Percentiles rank a stretch among this genome's conserved stretches.
These are phyloP conservation scores for Psylliodes chrysocephalus DNA, from an alignment of 2,888 invertebrate genomes.

Conservation along the genomic window DNA sequence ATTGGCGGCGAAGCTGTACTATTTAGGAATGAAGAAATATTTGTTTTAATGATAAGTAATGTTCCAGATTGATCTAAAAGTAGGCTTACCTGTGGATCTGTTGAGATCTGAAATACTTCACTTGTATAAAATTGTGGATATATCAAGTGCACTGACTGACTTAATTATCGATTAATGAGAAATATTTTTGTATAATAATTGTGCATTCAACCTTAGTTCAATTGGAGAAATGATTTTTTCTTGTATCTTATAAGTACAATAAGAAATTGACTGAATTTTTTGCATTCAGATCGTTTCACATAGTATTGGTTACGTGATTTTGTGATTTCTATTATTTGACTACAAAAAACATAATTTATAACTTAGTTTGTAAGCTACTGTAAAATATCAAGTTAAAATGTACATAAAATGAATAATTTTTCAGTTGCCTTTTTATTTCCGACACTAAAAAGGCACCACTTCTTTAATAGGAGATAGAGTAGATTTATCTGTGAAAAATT, in stretches of 20 bases:
- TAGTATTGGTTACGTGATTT: slow-evolving; percentile 31
- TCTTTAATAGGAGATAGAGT: no score
- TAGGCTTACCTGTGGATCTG: not conserved
- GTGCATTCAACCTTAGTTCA: slow-evolving; percentile 21
- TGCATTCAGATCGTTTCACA: slow-evolving; percentile 40
- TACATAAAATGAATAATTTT: slow-evolving; percentile 52
- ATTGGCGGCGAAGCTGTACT: no score
- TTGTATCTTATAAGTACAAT: slow-evolving; percentile 45
- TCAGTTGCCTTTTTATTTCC: slow-evolving; percentile 28
- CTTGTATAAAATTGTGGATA: slow-evolving; percentile 4
- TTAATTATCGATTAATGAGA: slow-evolving; percentile 9
- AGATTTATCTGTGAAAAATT: no score
- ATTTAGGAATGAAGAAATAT: no score
- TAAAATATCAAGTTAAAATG: slow-evolving; percentile 46
- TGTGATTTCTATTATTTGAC: slow-evolving; percentile 40
- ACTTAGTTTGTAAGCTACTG: slow-evolving; percentile 40
- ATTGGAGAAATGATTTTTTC: slow-evolving; percentile 16
- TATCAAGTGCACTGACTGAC: slow-evolving; percentile 26
- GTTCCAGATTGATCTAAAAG: not conserved
- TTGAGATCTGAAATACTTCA: not conserved
- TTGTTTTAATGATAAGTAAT: no score
- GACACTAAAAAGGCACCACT: no score
- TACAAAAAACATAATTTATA: slow-evolving; percentile 40
- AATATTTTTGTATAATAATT: slow-evolving; percentile 28
- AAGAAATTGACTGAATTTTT: slow-evolving; percentile 39